phyloP scores from a whole-genome alignment of 2,797 vertebrate genomes.

The Amblyopsis hoosieri region DNA sequence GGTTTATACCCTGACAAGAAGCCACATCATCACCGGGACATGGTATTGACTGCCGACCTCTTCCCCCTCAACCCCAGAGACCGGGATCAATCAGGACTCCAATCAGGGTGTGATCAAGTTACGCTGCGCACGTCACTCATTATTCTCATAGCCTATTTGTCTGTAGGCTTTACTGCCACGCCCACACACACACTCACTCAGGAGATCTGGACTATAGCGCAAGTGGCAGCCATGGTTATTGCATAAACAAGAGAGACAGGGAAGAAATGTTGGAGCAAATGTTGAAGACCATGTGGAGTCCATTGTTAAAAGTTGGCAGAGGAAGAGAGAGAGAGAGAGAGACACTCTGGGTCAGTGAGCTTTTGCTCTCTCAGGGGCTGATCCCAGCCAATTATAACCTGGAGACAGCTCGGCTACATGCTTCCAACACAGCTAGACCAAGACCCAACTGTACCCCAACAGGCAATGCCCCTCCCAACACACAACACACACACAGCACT shows the following conservation, averaged over 20 bases:
- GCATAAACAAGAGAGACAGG: no score
- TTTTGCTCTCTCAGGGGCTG: constrained; percentile 64
- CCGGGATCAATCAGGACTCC: constrained; percentile 67
- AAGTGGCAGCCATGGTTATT: no score
- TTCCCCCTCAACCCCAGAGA: constrained; percentile 43
- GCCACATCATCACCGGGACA: constrained; percentile 56
- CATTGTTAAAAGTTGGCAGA: no score
- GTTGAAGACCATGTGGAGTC: no score
- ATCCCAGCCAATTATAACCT: constrained; percentile 78
- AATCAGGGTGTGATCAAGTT: constrained; percentile 63
- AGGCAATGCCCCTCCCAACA: constrained; percentile 32
- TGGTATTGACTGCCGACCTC: constrained; percentile 53
- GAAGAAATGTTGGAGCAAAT: no score
- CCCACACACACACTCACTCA: no score
- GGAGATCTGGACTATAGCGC: no score
- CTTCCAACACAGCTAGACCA: constrained; percentile 79
- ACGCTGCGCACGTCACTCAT: constrained; percentile 38
- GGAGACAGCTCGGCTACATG: constrained; percentile 76
- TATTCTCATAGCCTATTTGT: constrained; percentile 20
- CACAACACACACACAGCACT: not conserved
- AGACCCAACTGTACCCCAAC: constrained; percentile 51
- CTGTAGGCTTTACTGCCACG: constrained; percentile 12
- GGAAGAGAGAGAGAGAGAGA: no score
- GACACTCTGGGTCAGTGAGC: constrained; percentile 68
- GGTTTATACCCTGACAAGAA: constrained; percentile 52